Evolutionary conservation across 2,113 vertebrate species (phyloP), one percentile per base, ranked within the genome.

Genomic region (Cygnus buccinator): DNA sequence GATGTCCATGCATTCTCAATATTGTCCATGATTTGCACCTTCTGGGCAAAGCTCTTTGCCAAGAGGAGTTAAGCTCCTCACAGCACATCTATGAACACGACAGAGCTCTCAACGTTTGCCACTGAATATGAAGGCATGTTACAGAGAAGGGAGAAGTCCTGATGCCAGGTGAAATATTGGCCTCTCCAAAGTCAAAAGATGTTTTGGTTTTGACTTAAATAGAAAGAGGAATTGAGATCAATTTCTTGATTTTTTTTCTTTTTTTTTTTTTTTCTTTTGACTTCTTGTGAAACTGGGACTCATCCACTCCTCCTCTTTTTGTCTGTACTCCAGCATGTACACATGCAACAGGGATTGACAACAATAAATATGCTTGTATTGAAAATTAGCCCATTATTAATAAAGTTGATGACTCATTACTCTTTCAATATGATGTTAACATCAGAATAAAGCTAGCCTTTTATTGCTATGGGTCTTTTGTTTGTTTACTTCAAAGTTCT

Each of bases 341-440:
- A 74, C 77, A 94, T 14, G 72, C 78, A 90, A 63, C 67, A 55
- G 63, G 67, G 93, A 84, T 41, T 89, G 82, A 90, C 82, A 63
- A 80, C 77, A 94, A 87, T 90, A 93, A 93, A 88, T 73, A 88
- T 46, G 58, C 46, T 83, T n/a, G 18, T 79, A 95, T 86, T 94
- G 92, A 95, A 95, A 97, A 83, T 83, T 87, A 87, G 59, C 72
- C 87, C 33, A 22, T 96, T 94, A 95, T 91, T 96, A 95, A 77
- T 94, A 89, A 88, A 20, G 58, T 72, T 76, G 72, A 85, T 91
- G 87, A 91, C 75, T 96, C 91, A 91, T 94, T 90, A 91, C 59
- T 86, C 55, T 74, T 95, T 90, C 84, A 59, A 63, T 43, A 81
- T 46, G 46, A 81, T 59, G 46, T 81, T 94, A 96, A 90, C 52